Base-by-base conservation (phyloP, 2,797 vertebrate genomes). In the Phrynocephalus vlangalii region DNA sequence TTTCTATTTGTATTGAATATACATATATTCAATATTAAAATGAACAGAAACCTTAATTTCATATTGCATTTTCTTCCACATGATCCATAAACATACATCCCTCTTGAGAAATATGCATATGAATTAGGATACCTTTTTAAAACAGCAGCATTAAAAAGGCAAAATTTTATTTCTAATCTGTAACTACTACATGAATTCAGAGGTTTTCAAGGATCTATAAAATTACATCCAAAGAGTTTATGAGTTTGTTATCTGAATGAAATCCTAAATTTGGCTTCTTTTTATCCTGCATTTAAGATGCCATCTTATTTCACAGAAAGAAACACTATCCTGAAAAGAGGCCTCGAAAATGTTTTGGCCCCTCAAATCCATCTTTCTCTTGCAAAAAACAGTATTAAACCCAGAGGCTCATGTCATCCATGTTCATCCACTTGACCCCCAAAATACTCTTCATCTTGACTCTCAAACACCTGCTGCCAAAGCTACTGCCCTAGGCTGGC, bases 361-460 rank as follows among this genome's bases (percentile, higher is more conserved):
- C 50, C 77, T 68, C 28, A 28, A 76, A 77, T 28, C 15, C 38
- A 33, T n/a, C 22, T 28, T 87, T 56, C 72, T 22, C 80, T 82
- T 83, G 66, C 30, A 83, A 56, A 83, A 83, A 10, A 38, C 8
- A 70, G 30, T 60, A 86, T 86, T 38, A 82, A 75, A 82, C 84
- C 67, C 30, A 84, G 38, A 63, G 30, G 33, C 20, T 22, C 15
- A 68, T 76, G 66, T 28, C 16, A 56, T 77, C 86, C 78, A 60
- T 83, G 30, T 78, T 83, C 77, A 60, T 78, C 48, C 44, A 78
- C 33, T 87, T 87, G 30, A 26, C 66, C 82, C 73, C 83, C 78
- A 87, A 87, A 78, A 83, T 83, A 87, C 73, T 71, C 63, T 60
- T 63, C 78, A 71, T 66, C 73, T 78, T 87, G 81, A 87, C 22